These are phyloP conservation scores for Choreutis nemorana DNA, from an alignment of 2,888 invertebrate genomes.

Conservation along the genomic window DNA sequence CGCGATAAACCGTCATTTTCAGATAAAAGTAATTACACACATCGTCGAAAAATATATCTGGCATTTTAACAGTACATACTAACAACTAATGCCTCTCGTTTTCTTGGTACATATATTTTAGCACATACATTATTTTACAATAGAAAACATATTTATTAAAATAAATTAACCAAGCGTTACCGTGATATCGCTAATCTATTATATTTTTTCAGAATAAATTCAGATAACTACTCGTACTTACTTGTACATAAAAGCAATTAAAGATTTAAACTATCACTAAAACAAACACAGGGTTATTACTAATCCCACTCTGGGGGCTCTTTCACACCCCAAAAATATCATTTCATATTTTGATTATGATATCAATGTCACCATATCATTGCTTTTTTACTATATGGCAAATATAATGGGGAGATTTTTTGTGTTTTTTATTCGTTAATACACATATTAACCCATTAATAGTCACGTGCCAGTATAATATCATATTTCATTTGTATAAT, in stretches of 20 bases:
- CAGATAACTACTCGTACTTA: neutral
- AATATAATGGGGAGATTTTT: slow-evolving; percentile 26
- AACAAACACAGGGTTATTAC: slow-evolving; percentile 24
- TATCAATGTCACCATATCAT: slow-evolving; percentile 51
- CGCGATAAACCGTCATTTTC: neutral
- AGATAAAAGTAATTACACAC: too few species aligned
- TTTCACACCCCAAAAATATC: slow-evolving; percentile 41
- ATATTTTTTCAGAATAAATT: neutral
- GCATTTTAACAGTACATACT: too few species aligned
- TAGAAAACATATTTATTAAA: neutral
- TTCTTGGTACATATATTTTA: too few species aligned
- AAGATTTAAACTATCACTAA: slow-evolving; percentile 42
- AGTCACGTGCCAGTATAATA: slow-evolving; percentile 53
- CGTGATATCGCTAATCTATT: too few species aligned
- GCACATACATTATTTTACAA: neutral
- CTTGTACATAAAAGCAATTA: slow-evolving; percentile 13
- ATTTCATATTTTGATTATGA: slow-evolving; percentile 65
- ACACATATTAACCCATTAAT: slow-evolving; percentile 62
- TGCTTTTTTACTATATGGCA: slow-evolving; percentile 13
- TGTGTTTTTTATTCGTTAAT: slow-evolving; percentile 52
- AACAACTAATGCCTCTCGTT: too few species aligned
- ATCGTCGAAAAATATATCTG: too few species aligned
- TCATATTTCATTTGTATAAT: slow-evolving; percentile 50
- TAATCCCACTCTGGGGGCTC: slow-evolving; percentile 34
- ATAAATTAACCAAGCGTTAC: too few species aligned